These are phyloP conservation scores for Charaxes varanes DNA, from an alignment of 1,140 invertebrate species.

Conservation along the genomic window DNA sequence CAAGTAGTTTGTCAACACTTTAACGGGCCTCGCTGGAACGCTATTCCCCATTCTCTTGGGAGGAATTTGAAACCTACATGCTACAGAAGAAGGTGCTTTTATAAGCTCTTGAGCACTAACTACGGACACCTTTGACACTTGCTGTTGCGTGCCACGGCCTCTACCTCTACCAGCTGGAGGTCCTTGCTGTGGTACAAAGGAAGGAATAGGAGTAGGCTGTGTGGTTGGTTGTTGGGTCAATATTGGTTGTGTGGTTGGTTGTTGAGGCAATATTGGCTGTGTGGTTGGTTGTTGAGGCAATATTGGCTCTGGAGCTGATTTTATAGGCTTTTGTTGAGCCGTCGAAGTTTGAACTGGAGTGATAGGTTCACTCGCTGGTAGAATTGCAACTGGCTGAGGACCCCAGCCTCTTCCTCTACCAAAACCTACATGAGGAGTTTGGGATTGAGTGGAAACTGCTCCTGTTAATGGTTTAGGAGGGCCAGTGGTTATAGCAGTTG, in stretches of 20 bases:
- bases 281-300: background rate
- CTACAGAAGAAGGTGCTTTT: background rate
- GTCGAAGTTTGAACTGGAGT: no score
- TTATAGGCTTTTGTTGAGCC: background rate
- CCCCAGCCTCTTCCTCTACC: conserved; percentile 4
- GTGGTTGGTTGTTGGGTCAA: background rate
- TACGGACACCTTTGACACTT: background rate
- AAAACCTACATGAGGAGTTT: background rate
- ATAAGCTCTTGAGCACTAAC: background rate
- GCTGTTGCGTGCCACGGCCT: background rate
- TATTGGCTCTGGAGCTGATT: background rate
- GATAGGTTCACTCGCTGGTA: no score
- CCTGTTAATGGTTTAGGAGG: background rate
- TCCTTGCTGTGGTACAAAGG: background rate
- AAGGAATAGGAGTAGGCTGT: background rate
- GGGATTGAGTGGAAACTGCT: background rate
- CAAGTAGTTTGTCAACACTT: conserved; percentile 47
- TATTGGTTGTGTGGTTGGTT: background rate
- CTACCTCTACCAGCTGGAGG: background rate
- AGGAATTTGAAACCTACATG: conserved; percentile 37
- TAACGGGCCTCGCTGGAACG: conserved; percentile 20
- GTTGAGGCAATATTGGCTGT: background rate
- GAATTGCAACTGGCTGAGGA: no score
- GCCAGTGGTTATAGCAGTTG: background rate
- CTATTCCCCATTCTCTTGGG: conserved; percentile 26